Percentiles rank a stretch among this genome's conserved stretches.
These are phyloP conservation scores for Petrolisthes cinctipes DNA, from an alignment of 2,888 invertebrate genomes.

Conservation along the genomic window DNA sequence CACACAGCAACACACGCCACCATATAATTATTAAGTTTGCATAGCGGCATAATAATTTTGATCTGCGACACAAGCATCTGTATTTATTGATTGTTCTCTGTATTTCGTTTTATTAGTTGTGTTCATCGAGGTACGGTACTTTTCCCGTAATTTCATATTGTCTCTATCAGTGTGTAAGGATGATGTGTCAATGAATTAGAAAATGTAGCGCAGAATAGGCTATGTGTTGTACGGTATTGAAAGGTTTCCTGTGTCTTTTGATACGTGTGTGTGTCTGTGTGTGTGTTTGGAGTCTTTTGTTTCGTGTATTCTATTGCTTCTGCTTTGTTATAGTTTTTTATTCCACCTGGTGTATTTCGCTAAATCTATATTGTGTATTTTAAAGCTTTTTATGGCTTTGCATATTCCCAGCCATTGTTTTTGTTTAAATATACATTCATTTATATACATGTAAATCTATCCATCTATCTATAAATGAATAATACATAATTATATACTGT, in stretches of 20 bases:
- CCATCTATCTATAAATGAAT: neutral
- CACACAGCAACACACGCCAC: neutral
- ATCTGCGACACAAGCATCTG: neutral
- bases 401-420: no score
- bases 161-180: neutral
- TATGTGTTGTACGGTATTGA: no score
- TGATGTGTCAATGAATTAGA: no score
- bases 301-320: no score
- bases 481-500: neutral
- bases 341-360: no score
- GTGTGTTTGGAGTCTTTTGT: no score
- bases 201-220: no score
- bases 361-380: no score
- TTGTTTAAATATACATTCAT: neutral
- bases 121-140: neutral
- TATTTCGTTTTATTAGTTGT: neutral
- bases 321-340: no score
- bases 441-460: slow-evolving; percentile 12
- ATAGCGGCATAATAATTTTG: neutral
- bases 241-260: no score
- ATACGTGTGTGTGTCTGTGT: no score
- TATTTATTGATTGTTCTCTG: neutral
- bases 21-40: neutral
- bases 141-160: neutral
- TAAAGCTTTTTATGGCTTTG: no score